Percentiles rank a stretch among this genome's conserved stretches.
Conservation (phyloP, 2,888 invertebrate species). For the Ariolimax columbianus region DNA sequence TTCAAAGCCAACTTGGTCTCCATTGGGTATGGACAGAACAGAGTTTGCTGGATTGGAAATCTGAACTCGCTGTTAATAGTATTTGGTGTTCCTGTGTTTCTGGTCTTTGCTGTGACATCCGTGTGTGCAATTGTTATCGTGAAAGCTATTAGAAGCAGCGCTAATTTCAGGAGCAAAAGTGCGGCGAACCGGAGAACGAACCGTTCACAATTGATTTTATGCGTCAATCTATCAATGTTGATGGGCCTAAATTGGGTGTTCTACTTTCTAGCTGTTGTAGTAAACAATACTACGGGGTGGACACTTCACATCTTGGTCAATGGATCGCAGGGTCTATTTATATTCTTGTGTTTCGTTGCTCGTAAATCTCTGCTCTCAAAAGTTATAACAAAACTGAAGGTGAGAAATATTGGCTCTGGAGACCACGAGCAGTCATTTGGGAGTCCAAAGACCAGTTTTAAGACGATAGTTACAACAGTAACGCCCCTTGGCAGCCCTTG, state of each 20-base stretch:
- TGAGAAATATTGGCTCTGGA: background rate
- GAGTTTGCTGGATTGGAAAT: constrained; percentile 49
- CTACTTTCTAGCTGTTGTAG: constrained; percentile 50
- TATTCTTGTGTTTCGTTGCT: constrained; percentile 49
- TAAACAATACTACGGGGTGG: constrained; percentile 50
- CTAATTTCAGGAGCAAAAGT: constrained; percentile 13
- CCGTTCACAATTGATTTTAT: constrained; percentile 33
- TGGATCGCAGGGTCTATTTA: constrained; percentile 40
- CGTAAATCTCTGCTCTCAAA: background rate
- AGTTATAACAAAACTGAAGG: background rate
- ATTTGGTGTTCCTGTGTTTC: constrained; percentile 31
- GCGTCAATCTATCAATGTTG: constrained; percentile 44
- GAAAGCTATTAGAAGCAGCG: constrained; percentile 33
- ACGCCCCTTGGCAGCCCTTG: background rate
- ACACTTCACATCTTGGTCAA: constrained; percentile 49
- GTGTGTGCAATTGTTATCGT: constrained; percentile 44
- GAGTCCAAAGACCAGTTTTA: background rate
- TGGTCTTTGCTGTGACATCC: background rate
- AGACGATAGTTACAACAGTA: background rate
- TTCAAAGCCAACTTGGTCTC: constrained; percentile 18
- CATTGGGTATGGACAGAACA: constrained; percentile 23
- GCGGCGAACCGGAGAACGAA: background rate
- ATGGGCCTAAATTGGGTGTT: constrained; percentile 53
- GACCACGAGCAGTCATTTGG: background rate
- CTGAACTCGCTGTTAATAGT: constrained; percentile 9